These are phyloP conservation scores for Otis tarda DNA, from an alignment of 2,113 vertebrate genomes.

Conservation along the genomic window DNA sequence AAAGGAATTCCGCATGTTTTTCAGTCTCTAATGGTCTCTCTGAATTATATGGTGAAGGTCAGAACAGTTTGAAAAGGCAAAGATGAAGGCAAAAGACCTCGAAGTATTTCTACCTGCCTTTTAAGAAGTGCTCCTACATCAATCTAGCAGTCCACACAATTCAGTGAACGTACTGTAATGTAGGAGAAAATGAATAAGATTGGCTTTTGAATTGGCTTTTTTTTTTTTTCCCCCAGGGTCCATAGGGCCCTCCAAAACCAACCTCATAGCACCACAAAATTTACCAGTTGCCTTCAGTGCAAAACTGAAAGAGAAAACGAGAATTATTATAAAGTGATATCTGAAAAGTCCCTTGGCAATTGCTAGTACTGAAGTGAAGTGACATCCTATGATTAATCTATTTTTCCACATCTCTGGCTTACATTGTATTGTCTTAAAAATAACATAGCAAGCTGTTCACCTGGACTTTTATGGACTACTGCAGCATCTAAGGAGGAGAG, in stretches of 20 bases:
- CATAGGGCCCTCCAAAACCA: neutral
- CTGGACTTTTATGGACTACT: neutral
- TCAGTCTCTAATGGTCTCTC: neutral
- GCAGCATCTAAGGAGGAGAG: neutral
- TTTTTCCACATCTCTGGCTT: conserved; percentile 11
- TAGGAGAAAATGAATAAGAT: neutral
- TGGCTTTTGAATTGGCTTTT: neutral
- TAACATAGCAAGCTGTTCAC: neutral
- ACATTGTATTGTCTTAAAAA: neutral
- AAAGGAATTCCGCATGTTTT: neutral
- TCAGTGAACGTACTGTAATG: neutral
- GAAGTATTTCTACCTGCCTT: neutral
- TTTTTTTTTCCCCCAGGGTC: neutral
- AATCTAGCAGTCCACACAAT: neutral
- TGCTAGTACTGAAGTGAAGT: neutral
- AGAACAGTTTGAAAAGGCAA: neutral
- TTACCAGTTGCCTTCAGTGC: neutral
- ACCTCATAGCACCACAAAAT: neutral
- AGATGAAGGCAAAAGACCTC: neutral
- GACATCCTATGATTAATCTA: neutral
- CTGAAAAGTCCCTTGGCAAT: conserved; percentile 8
- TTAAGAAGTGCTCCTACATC: neutral
- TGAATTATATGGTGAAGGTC: neutral
- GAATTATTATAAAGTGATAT: conserved; percentile 1
- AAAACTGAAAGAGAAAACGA: neutral